Base-by-base conservation (phyloP, 2,113 vertebrate species). In the Nannospalax galili region DNA sequence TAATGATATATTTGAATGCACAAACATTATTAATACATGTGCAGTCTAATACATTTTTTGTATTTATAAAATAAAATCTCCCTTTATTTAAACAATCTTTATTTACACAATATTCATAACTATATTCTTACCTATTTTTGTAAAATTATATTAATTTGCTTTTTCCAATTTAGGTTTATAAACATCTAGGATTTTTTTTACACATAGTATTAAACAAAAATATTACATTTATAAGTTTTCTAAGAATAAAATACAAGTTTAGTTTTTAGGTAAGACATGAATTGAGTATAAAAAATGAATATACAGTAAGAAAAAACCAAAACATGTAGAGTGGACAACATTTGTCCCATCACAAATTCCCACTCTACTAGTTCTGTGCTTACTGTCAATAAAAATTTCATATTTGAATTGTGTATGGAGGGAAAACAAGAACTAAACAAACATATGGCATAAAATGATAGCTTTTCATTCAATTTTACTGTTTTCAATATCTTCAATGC, bases 401-500 rank as follows among this genome's bases (percentile, higher is more conserved):
- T 69, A 70, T 89, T 92, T 84, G 26, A 89, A 96, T 79, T 92
- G 96, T 60, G 79, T 82, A 86, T 65, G 85, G 48, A 95, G 28
- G n/a, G 30, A 87, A 85, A 88, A 26, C n/a, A 95, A 96, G 37
- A 89, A 88, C 92, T 78, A 84, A 93, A 81, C 40, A 91, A 88
- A 91, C 37, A 92, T 15, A 73, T 72, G 40, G 14, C 86, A 92
- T 88, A 78, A 86, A 93, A 15, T 91, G 17, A 70, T 79, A 80
- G 28, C 2, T 52, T 88, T 70, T 78, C n/a, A 86, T 96, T 96
- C 70, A 35, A 3, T 84, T 96, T 91, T 85, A 86, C 17, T 89
- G 64, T 88, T 84, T 94, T 96, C 65, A 62, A 40, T 89, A 77
- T 32, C 84, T n/a, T 58, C 28, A 91, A 19, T 93, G 58, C 22